These are phyloP conservation scores for Melanostigma gelatinosum DNA, from an alignment of 2,113 vertebrate genomes.

Conservation along the genomic window DNA sequence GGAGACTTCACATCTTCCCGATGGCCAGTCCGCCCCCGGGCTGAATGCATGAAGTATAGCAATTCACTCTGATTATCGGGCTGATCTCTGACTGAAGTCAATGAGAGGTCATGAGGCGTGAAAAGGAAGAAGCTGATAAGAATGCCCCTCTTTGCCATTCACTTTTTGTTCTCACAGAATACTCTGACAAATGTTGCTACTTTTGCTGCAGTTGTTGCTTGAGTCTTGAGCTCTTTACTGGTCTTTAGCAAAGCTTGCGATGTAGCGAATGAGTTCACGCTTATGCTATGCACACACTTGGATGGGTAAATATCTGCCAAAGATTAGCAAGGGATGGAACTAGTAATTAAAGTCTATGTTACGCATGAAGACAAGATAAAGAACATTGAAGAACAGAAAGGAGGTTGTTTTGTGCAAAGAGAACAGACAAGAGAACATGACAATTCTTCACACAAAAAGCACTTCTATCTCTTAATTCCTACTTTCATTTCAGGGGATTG, in stretches of 20 bases:
- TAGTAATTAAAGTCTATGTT: constrained; percentile 20
- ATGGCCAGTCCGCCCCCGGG: not conserved
- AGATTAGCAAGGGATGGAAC: constrained; percentile 3
- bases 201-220: not conserved
- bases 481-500: constrained; percentile 60
- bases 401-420: not conserved
- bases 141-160: not conserved
- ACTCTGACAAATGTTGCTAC: not conserved
- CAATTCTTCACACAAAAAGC: constrained; percentile 36
- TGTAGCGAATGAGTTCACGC: not conserved
- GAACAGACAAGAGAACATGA: not conserved
- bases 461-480: constrained; percentile 53
- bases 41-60: not conserved
- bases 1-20: not conserved
- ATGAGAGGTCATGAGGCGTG: not conserved
- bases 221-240: not conserved
- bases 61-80: not conserved
- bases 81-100: not conserved
- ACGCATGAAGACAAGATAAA: constrained; percentile 2
- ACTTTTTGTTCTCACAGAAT: not conserved
- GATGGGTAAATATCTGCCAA: not conserved
- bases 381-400: constrained; percentile 11
- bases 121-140: not conserved
- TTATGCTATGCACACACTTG: not conserved
- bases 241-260: not conserved